Conservation (phyloP, 2,797 vertebrate species). For the Threskiornis aethiopicus region DNA sequence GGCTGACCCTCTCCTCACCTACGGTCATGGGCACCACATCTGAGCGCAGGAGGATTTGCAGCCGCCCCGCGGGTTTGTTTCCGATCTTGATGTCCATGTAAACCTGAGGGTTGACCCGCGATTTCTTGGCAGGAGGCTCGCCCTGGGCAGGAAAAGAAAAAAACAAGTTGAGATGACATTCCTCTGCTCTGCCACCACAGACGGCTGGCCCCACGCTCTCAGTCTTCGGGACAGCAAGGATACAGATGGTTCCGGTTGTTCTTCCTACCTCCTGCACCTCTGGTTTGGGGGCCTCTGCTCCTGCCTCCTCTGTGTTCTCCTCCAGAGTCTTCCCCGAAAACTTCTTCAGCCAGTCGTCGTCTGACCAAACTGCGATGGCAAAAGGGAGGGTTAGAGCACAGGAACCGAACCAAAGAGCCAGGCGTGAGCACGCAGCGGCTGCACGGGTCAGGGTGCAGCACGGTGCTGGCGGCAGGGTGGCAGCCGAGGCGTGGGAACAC, state of each 20-base stretch:
- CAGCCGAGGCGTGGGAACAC: not conserved
- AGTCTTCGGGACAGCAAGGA: accelerated
- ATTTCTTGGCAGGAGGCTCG: slow-evolving; percentile 89
- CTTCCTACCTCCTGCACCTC: slow-evolving; percentile 82
- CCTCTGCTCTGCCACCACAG: not conserved
- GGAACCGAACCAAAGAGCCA: accelerated
- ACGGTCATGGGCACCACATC: slow-evolving; percentile 97
- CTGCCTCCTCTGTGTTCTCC: slow-evolving; percentile 83
- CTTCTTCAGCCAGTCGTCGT: slow-evolving; percentile 97
- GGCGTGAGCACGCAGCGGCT: accelerated
- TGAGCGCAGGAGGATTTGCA: slow-evolving; percentile 90
- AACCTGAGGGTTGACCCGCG: slow-evolving; percentile 91
- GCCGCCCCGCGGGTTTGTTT: slow-evolving; percentile 91
- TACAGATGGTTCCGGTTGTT: accelerated
- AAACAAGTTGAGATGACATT: accelerated
- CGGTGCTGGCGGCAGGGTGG: not conserved
- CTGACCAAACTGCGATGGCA: slow-evolving; percentile 88
- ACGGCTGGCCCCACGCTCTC: accelerated
- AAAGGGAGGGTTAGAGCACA: not conserved
- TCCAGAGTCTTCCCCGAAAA: slow-evolving; percentile 96
- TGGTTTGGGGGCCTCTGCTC: slow-evolving; percentile 74
- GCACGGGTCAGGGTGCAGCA: too few species aligned
- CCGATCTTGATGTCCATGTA: slow-evolving; percentile 99
- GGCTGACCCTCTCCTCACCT: slow-evolving; percentile 70
- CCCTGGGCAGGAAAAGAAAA: slow-evolving; percentile 59